These are phyloP conservation scores for Lycopodina hypogea DNA, from an alignment of 37 sponge, comb jelly and placozoan species.

Conservation along the genomic window DNA sequence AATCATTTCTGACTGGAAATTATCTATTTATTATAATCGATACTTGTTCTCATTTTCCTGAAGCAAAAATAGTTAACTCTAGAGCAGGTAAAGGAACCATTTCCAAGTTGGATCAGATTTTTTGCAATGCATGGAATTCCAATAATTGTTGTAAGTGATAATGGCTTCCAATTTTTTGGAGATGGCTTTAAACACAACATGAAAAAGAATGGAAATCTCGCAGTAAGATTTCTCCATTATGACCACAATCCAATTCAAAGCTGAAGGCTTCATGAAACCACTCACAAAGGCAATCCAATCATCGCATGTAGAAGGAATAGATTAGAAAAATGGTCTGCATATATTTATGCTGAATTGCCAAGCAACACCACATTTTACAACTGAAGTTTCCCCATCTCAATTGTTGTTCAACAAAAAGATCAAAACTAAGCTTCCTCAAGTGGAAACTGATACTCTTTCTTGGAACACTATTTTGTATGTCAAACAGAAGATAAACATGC, in stretches of 20 bases:
- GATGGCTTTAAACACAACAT: not conserved
- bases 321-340: conserved; percentile 36
- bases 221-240: conserved; percentile 24
- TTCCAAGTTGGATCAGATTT: too few relatives aligned
- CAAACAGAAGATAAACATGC: not conserved
- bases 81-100: too few relatives aligned
- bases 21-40: conserved; percentile 44
- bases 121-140: too few relatives aligned
- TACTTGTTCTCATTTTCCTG: conserved; percentile 47
- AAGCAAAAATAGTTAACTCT: conserved; percentile 19
- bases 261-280: conserved; percentile 48
- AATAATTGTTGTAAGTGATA: conserved; percentile 32
- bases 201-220: conserved; percentile 21
- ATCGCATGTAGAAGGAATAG: conserved; percentile 40
- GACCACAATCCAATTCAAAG: conserved; percentile 34
- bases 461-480: not conserved
- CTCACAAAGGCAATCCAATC: conserved; percentile 47
- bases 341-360: conserved; percentile 32
- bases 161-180: conserved; percentile 46
- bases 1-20: too few relatives aligned
- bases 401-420: conserved; percentile 39
- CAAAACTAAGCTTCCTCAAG: conserved; percentile 6
- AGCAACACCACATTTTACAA: conserved; percentile 35
- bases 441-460: not conserved
- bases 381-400: conserved; percentile 6